These are phyloP conservation scores for Hirtodrosophila duncani DNA, from an alignment of 2,888 invertebrate species.

Conservation along the genomic window DNA sequence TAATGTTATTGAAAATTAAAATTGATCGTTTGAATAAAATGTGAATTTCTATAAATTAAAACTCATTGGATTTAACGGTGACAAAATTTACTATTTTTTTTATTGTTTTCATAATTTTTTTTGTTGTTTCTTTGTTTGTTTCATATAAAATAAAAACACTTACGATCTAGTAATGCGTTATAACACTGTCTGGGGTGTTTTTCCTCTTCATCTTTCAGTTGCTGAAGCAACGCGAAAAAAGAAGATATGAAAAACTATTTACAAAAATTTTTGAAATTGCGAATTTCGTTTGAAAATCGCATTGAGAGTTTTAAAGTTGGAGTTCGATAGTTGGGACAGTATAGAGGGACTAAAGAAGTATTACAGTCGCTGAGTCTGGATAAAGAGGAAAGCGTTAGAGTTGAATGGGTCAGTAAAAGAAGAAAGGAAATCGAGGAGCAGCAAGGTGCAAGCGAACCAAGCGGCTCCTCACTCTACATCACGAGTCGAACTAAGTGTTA, in stretches of 20 bases:
- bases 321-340: conserved; percentile 20
- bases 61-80: conserved; percentile 73
- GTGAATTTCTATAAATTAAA: not conserved
- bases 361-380: conserved; percentile 55
- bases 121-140: conserved; percentile 78
- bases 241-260: conserved; percentile 73
- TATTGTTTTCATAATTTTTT: conserved; percentile 77
- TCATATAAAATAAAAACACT: conserved; percentile 77
- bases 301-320: conserved; percentile 35
- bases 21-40: not conserved
- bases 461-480: conserved; percentile 33
- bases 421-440: conserved; percentile 15
- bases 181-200: conserved; percentile 57
- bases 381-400: conserved; percentile 11
- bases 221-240: no score
- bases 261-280: conserved; percentile 53
- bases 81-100: conserved; percentile 79
- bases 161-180: conserved; percentile 75
- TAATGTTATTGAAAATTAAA: no score
- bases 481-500: conserved; percentile 44
- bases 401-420: conserved; percentile 6
- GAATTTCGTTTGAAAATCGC: conserved; percentile 37
- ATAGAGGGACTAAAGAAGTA: conserved; percentile 9
- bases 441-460: no score
- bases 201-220: no score